Percentiles rank a stretch among this genome's conserved stretches.
These are phyloP conservation scores for Planiliza haematocheilus DNA, from an alignment of 2,113 vertebrate genomes.

Conservation along the genomic window DNA sequence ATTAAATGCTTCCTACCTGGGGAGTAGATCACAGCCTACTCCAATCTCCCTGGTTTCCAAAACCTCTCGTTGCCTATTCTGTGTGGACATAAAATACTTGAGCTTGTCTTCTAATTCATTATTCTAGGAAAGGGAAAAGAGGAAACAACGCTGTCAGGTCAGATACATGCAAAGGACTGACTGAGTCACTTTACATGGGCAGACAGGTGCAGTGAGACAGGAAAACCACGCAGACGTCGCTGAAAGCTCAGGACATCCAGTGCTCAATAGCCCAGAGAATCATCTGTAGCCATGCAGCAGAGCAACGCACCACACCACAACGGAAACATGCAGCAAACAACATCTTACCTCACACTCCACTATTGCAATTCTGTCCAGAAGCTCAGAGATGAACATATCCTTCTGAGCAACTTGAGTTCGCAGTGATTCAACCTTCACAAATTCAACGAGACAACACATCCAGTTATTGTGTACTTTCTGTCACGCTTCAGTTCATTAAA, in stretches of 20 bases:
- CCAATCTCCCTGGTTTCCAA: slow-evolving; percentile 89
- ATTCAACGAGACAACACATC: slow-evolving; percentile 5
- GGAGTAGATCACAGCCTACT: slow-evolving; percentile 89
- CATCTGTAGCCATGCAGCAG: slow-evolving; percentile 45
- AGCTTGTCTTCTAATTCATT: slow-evolving; percentile 97
- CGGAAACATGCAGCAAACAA: not conserved
- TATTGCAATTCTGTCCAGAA: slow-evolving; percentile 96
- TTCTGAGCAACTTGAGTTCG: slow-evolving; percentile 93
- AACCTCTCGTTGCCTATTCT: slow-evolving; percentile 74
- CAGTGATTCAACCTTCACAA: slow-evolving; percentile 88
- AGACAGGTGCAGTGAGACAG: slow-evolving; percentile 34
- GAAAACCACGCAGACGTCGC: slow-evolving; percentile 35
- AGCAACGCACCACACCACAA: slow-evolving; percentile 40
- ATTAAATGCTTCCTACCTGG: slow-evolving; percentile 84
- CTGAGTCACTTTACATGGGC: slow-evolving; percentile 36
- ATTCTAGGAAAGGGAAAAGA: slow-evolving; percentile 88
- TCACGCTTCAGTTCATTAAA: not conserved
- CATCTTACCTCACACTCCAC: slow-evolving; percentile 96
- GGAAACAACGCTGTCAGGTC: slow-evolving; percentile 77
- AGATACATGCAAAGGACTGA: slow-evolving; percentile 69
- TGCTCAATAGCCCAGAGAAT: slow-evolving; percentile 35
- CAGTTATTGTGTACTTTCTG: not conserved
- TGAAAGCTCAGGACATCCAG: slow-evolving; percentile 29
- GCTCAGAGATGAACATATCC: slow-evolving; percentile 94
- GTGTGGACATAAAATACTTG: slow-evolving; percentile 91